Percentiles rank a stretch among this genome's conserved stretches.
phyloP scores from a whole-genome alignment of 2,888 invertebrate genomes.

The Nemotelus pantherinus region DNA sequence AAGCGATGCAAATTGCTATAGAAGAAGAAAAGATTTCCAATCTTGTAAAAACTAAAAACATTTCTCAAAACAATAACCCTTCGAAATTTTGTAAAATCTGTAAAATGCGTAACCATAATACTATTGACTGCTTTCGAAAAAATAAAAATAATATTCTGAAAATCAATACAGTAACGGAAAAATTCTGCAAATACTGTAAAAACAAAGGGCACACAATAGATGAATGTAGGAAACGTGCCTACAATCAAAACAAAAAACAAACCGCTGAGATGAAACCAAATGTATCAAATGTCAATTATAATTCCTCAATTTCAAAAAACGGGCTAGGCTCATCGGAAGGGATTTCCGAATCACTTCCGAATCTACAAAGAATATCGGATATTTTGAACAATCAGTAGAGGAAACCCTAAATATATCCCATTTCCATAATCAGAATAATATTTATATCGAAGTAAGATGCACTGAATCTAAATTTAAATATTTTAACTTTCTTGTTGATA shows the following conservation, averaged over 20 bases:
- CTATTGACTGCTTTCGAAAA: not conserved
- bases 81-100: slow-evolving; percentile 8
- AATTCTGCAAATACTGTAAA: slow-evolving; percentile 24
- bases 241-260: slow-evolving; percentile 6
- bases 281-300: no score
- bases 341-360: not conserved
- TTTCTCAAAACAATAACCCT: no score
- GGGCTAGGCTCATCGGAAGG: not conserved
- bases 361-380: not conserved
- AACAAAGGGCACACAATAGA: not conserved
- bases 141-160: not conserved
- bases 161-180: not conserved
- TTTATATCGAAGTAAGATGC: no score
- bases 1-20: slow-evolving; percentile 38
- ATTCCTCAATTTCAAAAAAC: not conserved
- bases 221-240: slow-evolving; percentile 2
- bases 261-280: not conserved
- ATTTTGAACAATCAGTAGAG: not conserved
- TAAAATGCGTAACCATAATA: not conserved
- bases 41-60: slow-evolving; percentile 9
- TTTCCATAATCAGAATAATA: no score
- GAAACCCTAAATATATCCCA: not conserved
- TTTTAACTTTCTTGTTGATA: slow-evolving; percentile 1
- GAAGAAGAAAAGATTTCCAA: slow-evolving; percentile 44
- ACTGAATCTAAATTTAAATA: not conserved